Percentiles rank a stretch among this genome's conserved stretches.
phyloP scores from a whole-genome alignment of 2,797 vertebrate genomes.

The Centroberyx gerrardi region DNA sequence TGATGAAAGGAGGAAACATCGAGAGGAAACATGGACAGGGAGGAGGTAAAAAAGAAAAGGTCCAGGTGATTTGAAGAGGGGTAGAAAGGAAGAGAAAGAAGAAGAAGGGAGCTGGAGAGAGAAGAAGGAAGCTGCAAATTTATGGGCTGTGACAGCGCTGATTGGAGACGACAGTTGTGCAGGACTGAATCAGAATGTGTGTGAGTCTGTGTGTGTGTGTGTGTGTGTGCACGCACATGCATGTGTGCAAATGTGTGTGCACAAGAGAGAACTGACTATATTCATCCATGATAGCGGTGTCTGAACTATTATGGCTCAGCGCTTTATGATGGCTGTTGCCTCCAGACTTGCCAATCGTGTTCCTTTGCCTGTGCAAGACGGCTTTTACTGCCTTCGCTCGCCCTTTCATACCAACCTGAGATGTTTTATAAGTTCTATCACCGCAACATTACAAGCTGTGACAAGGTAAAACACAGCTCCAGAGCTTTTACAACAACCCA shows the following conservation, averaged over 20 bases:
- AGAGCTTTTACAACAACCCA: conserved; percentile 36
- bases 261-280: neutral
- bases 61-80: neutral
- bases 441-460: conserved; percentile 44
- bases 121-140: neutral
- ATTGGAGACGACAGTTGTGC: conserved; percentile 6
- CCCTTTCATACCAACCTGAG: no score
- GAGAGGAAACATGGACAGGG: no score
- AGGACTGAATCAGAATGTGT: neutral
- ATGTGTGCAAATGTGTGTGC: neutral
- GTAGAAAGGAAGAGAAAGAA: neutral
- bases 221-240: neutral
- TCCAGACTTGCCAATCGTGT: conserved; percentile 34
- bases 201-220: neutral
- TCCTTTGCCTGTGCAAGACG: conserved; percentile 15
- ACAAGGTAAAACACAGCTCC: conserved; percentile 19
- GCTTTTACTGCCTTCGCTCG: conserved; percentile 27
- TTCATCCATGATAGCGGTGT: neutral
- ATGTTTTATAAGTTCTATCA: conserved; percentile 13
- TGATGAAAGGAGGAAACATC: neutral
- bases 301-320: neutral
- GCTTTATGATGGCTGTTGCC: conserved; percentile 16
- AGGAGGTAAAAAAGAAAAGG: neutral
- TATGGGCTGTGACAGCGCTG: neutral
- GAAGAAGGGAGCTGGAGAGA: conserved; percentile 4